Evolutionary conservation across 2,888 invertebrate genomes (phyloP), one percentile per base, ranked within the genome.

Genomic region (Biston betularia): DNA sequence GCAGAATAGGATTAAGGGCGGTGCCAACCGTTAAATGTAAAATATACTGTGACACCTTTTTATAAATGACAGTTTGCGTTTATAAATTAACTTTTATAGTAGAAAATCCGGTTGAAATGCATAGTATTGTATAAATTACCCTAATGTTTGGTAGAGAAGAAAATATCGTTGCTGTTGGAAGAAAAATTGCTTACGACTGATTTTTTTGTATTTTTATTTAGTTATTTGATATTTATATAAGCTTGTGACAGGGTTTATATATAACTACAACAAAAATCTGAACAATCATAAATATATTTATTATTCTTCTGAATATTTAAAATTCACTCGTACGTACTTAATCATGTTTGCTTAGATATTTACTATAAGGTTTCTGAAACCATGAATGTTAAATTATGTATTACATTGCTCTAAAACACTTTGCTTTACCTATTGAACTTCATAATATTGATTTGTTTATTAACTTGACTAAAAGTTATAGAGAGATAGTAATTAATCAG

Each of bases 1-100:
- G 71, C 71, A 73, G 53, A 70, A 65, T 62, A 66, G 68, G 72
- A 72, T 65, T 58, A 70, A 73, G 60, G 61, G 45, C 57, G 45
- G 45, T n/a, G 55, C 60, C 10, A 38, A 58, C n/a, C 59, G 72
- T 76, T 72, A 72, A 72, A 66, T 65, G 57, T 55, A 66, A 12
- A 74, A 73, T 75, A 72, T 68, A 73, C 61, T 55, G 55, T 61
- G 69, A 67, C 67, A 71, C 57, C 70, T 68, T 69, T 65, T 65
- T 44, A 69, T 38, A 58, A 63, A 63, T 15, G 34, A 33, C 55
- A 58, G 40, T 65, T 68, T 67, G 63, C 53, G 57, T 65, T 55
- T 67, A 71, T 69, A 69, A 66, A 65, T 54, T 58, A 61, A 35
- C 63, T 52, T 63, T 57, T 65, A 63, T 63, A 63, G 64, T 64